phyloP scores from a whole-genome alignment of 2,797 vertebrate genomes.

The Tinamus major region DNA sequence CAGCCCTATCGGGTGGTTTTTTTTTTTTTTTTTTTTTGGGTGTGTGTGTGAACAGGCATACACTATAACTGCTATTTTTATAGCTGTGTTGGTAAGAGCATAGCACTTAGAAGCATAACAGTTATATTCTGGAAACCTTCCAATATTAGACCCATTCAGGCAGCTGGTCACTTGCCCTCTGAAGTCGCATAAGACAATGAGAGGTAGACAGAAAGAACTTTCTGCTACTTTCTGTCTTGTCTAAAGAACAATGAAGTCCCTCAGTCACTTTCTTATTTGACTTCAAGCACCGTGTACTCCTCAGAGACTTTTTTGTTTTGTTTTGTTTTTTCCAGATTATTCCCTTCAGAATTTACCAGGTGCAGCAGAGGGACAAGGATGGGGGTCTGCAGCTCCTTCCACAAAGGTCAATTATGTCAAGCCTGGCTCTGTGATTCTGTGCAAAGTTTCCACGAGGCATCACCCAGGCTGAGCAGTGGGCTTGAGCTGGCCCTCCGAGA shows the following conservation, averaged over 20 bases:
- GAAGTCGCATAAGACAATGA: not conserved
- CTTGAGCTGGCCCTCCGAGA: fast-evolving
- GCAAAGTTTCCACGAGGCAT: not conserved
- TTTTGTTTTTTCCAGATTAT: not conserved
- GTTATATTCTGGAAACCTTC: not conserved
- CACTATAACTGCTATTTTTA: not conserved
- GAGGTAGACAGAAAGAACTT: not conserved
- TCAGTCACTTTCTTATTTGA: not conserved
- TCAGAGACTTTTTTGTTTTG: not conserved
- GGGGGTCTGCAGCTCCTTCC: not conserved
- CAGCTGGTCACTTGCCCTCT: not conserved
- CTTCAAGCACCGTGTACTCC: not conserved
- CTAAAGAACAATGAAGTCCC: not conserved
- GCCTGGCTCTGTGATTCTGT: not conserved
- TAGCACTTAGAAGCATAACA: not conserved
- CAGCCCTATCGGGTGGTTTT: not conserved
- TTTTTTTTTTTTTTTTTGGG: not conserved
- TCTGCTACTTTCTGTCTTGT: not conserved
- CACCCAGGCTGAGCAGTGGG: fast-evolving
- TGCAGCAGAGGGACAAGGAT: not conserved
- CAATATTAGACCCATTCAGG: not conserved
- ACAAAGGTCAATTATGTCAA: not conserved
- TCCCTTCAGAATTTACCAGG: not conserved
- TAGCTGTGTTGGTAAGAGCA: not conserved
- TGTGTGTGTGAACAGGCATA: not conserved